Conservation (phyloP, 2,888 invertebrate genomes). For the Thera britannica region DNA sequence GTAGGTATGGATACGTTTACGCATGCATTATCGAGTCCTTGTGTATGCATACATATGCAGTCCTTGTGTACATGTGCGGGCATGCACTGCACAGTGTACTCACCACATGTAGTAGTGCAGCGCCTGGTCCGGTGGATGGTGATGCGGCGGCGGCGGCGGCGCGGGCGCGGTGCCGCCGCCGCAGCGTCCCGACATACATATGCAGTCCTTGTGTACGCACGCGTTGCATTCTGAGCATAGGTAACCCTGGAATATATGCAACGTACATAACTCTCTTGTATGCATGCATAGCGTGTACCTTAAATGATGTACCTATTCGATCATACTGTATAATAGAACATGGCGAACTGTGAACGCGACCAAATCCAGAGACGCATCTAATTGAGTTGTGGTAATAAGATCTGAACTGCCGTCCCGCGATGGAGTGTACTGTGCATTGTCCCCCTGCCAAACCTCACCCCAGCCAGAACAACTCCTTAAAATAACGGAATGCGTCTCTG, state of each 20-base stretch:
- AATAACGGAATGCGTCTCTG: no score
- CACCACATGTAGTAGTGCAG: conserved; percentile 86
- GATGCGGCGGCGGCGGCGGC: conserved; percentile 81
- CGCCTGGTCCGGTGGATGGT: conserved; percentile 73
- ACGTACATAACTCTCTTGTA: no score
- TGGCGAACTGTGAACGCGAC: conserved; percentile 57
- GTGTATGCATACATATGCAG: no score
- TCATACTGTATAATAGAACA: conserved; percentile 69
- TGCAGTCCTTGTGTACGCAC: conserved; percentile 90
- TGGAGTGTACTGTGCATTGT: no score
- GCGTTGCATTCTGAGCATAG: conserved; percentile 92
- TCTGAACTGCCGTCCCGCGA: no score
- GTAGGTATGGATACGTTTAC: no score
- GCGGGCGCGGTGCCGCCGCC: conserved; percentile 62
- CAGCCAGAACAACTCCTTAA: no score
- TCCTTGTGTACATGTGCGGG: no score
- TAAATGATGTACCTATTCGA: conserved; percentile 71
- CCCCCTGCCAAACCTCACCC: no score
- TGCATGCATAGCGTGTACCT: no score
- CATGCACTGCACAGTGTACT: conserved; percentile 32
- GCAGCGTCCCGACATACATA: conserved; percentile 55
- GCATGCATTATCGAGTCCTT: no score
- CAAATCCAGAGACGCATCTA: conserved; percentile 57
- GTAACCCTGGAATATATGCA: conserved; percentile 88
- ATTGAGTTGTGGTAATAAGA: no score